A percentile compares a stretch with the other conserved stretches of the same genome.
Evolutionary conservation across 2,888 invertebrate species (phyloP).

Genomic region (Caradrina clavipalpis): DNA sequence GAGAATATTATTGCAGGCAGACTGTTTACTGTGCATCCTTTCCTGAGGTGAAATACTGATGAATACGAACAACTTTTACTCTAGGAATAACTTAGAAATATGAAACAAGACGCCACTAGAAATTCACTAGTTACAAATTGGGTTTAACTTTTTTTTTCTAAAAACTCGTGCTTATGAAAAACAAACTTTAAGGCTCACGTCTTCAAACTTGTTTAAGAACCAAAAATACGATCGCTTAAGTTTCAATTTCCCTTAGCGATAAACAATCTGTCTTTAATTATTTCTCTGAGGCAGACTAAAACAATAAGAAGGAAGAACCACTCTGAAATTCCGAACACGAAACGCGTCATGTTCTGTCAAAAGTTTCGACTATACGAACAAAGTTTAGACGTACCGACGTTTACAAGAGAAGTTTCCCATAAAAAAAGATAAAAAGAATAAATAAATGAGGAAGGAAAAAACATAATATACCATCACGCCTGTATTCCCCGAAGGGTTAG

Average conservation of each 20-base stretch:
- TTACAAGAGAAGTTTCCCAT: conserved; percentile 17
- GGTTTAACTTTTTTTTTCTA: no score
- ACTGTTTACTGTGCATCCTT: no score
- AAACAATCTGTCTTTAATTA: background rate
- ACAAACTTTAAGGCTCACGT: no score
- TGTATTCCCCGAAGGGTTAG: no score
- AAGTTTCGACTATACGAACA: conserved; percentile 30
- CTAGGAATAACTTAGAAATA: no score
- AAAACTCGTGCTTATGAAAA: no score
- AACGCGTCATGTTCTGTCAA: conserved; percentile 32
- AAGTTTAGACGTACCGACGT: conserved; percentile 23
- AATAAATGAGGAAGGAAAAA: conserved; percentile 4
- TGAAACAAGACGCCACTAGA: no score
- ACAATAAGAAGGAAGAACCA: conserved; percentile 22
- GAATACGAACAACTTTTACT: no score
- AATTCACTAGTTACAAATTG: no score
- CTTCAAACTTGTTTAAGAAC: background rate
- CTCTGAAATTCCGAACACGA: conserved; percentile 39
- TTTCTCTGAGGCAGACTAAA: conserved; percentile 17
- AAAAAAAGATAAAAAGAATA: conserved; percentile 6
- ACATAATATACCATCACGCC: no score
- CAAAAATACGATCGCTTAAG: background rate
- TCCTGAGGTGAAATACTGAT: no score
- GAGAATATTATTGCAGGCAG: no score
- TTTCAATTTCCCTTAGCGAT: background rate